These are phyloP conservation scores for Balaeniceps rex DNA, from an alignment of 2,113 vertebrate genomes.

Conservation along the genomic window DNA sequence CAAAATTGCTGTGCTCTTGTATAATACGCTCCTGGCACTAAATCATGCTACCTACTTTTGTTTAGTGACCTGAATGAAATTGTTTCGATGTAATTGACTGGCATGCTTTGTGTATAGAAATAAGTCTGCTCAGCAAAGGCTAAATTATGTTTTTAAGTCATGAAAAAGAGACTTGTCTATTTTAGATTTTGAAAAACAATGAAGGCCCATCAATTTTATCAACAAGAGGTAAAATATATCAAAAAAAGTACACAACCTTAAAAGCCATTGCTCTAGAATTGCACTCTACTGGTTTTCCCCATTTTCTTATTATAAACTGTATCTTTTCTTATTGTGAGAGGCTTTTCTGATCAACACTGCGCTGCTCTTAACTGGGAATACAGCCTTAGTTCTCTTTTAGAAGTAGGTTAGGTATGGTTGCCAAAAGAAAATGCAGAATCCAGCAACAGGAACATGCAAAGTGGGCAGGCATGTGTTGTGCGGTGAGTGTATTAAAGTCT, in stretches of 20 bases:
- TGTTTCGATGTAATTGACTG: constrained; percentile 59
- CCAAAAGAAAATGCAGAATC: neutral
- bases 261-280: neutral
- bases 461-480: neutral
- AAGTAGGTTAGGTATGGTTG: neutral
- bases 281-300: neutral
- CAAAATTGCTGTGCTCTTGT: constrained; percentile 46
- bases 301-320: neutral
- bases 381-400: neutral
- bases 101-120: constrained; percentile 52
- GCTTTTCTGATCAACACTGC: neutral
- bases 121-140: constrained; percentile 51
- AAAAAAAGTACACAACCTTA: neutral
- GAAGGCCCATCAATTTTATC: neutral
- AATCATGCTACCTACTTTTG: constrained; percentile 47
- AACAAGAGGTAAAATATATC: neutral
- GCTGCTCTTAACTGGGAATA: neutral
- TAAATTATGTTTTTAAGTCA: constrained; percentile 51
- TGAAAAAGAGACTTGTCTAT: neutral
- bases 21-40: constrained; percentile 41
- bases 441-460: neutral
- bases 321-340: neutral
- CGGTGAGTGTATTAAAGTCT: neutral
- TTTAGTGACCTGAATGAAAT: constrained; percentile 60
- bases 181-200: constrained; percentile 5